Conservation (phyloP, 2,888 invertebrate genomes). For the Nomada ruficornis region DNA sequence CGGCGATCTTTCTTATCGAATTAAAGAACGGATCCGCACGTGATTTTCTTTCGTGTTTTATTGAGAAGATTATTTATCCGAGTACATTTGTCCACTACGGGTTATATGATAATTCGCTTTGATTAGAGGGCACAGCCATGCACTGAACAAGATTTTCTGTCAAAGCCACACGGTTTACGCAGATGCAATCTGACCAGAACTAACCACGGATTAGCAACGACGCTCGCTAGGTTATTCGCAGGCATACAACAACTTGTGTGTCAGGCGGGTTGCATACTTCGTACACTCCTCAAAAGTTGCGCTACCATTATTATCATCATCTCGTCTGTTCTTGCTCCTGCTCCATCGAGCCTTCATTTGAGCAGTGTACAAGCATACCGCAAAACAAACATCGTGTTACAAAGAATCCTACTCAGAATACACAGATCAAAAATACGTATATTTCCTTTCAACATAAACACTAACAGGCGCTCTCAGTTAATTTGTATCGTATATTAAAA, state of each 20-base stretch:
- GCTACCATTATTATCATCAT: too few species aligned
- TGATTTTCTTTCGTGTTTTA: background rate
- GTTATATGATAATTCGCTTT: constrained; percentile 44
- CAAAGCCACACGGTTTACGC: constrained; percentile 60
- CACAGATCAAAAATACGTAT: constrained; percentile 32
- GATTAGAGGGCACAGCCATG: constrained; percentile 62
- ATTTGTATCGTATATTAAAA: constrained; percentile 8
- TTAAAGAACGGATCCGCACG: background rate
- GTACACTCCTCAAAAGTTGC: constrained; percentile 21
- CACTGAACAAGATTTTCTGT: constrained; percentile 54
- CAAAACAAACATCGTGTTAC: constrained; percentile 39
- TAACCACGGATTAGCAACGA: constrained; percentile 55
- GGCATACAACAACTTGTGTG: constrained; percentile 46
- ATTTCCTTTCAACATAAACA: constrained; percentile 33
- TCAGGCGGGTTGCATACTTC: constrained; percentile 29
- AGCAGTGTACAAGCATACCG: constrained; percentile 26
- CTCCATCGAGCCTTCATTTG: background rate
- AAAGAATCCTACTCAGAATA: constrained; percentile 39
- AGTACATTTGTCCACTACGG: constrained; percentile 38
- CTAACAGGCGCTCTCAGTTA: constrained; percentile 25
- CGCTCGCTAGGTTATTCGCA: constrained; percentile 52
- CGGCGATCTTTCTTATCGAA: too few species aligned
- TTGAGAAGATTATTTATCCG: constrained; percentile 15
- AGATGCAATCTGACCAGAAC: constrained; percentile 59
- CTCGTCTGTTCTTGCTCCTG: too few species aligned